Base-by-base conservation (phyloP, 2,113 vertebrate species). In the Megaceryle torquata region DNA sequence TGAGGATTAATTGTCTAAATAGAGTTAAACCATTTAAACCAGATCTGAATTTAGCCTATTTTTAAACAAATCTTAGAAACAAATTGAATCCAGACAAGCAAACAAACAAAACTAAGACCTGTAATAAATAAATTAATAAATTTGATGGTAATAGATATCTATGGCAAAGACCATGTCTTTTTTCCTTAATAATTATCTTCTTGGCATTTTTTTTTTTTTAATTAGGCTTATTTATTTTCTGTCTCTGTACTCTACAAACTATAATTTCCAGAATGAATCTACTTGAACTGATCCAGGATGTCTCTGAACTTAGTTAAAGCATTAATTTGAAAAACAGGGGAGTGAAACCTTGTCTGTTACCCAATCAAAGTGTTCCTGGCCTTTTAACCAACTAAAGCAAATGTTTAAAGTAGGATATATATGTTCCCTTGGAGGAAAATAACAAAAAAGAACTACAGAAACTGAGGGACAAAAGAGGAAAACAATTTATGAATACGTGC, bases 401-500 rank as follows among this genome's bases (percentile, higher is more conserved):
- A 94, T 77, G 65, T 92, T 92, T 96, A 94, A 97, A 90, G 54
- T 74, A 71, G 43, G 93, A 74, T 92, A 54, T 54, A 51, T 86
- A 89, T 19, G 88, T 78, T 89, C n/a, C 82, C 76, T 96, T 46
- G 85, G 80, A 92, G 92, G 39, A 56, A 96, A 90, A 71, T 76
- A 84, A 72, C 65, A 91, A 82, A 77, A 94, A 95, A 85, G 35
- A 56, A 71, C 28, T 39, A 33, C 61, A 96, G 71, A 92, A 96
- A 96, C 64, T 75, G 92, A 94, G 51, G 39, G 87, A 93, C 59
- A 77, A 88, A 94, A 50, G 65, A 77, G 80, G 96, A 48, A 79
- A 97, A 56, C 76, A 85, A 84, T 96, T 95, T 94, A 95, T 91
- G 79, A 95, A 94, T 88, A 84, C 68, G 92, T 86, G 79, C 59